phyloP scores from a whole-genome alignment of 2,113 vertebrate genomes.

The Meles meles region DNA sequence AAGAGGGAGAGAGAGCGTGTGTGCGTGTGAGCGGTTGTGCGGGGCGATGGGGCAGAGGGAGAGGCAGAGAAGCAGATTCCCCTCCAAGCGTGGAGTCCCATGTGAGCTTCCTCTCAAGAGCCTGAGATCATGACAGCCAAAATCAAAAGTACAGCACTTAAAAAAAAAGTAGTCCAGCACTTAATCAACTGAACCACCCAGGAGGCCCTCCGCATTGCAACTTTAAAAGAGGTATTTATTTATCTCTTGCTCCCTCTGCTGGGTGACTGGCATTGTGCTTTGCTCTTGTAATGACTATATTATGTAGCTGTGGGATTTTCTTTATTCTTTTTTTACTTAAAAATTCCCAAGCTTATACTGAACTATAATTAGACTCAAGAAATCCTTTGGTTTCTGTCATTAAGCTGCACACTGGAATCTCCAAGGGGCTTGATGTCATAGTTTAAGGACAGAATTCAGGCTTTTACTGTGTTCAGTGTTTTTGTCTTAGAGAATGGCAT shows the following conservation, averaged over 20 bases:
- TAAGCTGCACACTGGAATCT: background rate
- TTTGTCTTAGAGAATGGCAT: background rate
- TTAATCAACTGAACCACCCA: background rate
- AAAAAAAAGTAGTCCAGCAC: no score
- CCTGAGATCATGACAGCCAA: background rate
- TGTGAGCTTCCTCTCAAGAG: background rate
- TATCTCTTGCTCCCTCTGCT: constrained; percentile 64
- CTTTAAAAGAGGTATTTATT: background rate
- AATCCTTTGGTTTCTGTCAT: background rate
- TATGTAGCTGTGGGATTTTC: background rate
- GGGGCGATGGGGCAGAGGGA: background rate
- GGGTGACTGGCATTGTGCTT: background rate
- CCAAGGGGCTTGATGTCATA: background rate
- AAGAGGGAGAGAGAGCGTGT: background rate
- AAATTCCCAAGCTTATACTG: background rate
- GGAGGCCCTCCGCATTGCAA: background rate
- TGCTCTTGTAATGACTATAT: background rate
- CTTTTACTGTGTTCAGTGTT: background rate
- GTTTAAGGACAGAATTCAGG: background rate
- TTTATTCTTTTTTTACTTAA: background rate
- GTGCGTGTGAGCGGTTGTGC: accelerated
- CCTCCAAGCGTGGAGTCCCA: background rate
- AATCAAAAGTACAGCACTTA: background rate
- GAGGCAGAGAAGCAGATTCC: background rate
- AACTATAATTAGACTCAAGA: background rate